These are phyloP conservation scores for Cydia splendana DNA, from an alignment of 1,140 invertebrate species.

Conservation along the genomic window DNA sequence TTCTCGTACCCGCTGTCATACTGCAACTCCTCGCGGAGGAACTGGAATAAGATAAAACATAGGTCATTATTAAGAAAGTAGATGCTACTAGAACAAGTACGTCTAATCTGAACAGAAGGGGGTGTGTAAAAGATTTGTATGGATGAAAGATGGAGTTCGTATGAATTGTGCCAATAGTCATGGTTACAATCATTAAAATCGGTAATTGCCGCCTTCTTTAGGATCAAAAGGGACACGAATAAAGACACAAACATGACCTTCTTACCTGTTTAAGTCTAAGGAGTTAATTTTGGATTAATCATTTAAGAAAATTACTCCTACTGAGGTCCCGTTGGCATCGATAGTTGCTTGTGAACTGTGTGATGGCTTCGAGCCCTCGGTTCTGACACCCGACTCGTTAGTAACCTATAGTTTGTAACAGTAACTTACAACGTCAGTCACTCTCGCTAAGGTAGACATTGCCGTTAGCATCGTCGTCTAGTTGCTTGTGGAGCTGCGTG, in stretches of 20 bases:
- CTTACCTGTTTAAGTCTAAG: no score
- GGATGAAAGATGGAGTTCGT: no score
- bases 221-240: no score
- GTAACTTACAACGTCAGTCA: slow-evolving; percentile 85
- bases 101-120: no score
- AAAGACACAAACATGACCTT: no score
- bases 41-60: slow-evolving; percentile 82
- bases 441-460: slow-evolving; percentile 81
- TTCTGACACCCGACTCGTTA: not conserved
- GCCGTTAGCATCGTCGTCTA: slow-evolving; percentile 84
- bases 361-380: not conserved
- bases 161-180: no score
- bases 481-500: slow-evolving; percentile 53
- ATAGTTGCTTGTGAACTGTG: no score
- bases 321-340: no score
- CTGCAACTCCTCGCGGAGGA: slow-evolving; percentile 95
- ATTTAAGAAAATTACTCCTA: slow-evolving; percentile 63
- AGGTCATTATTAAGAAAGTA: not conserved
- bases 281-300: no score
- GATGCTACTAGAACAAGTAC: not conserved
- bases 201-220: no score
- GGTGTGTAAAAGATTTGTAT: no score
- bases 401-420: not conserved
- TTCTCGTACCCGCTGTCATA: slow-evolving; percentile 95
- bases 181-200: no score